phyloP scores from a whole-genome alignment of 1,140 invertebrate genomes.

The Hydropsyche tenuis region DNA sequence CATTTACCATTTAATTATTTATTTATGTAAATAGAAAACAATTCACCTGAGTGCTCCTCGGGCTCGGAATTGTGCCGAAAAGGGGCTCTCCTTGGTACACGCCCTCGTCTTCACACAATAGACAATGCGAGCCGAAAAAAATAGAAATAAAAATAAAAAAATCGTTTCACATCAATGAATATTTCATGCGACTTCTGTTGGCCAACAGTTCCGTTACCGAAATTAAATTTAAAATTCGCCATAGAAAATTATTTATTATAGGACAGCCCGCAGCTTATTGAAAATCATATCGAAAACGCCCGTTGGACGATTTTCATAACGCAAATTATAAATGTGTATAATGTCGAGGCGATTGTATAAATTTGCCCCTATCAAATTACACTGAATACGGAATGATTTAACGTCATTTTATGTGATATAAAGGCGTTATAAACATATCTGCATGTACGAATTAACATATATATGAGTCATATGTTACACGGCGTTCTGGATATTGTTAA shows the following conservation, averaged over 20 bases:
- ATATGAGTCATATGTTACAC: conserved; percentile 19
- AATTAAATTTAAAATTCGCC: too few relatives aligned
- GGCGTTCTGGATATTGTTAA: conserved; percentile 11
- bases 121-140: conserved; percentile 2
- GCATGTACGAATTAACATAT: conserved; percentile 16
- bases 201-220: neutral
- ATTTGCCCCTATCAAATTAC: conserved; percentile 19
- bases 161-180: too few relatives aligned
- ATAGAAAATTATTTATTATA: too few relatives aligned
- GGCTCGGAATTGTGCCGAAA: conserved; percentile 26
- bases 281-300: too few relatives aligned
- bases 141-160: conserved; percentile 1
- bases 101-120: conserved; percentile 24
- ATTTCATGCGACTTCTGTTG: conserved; percentile 33
- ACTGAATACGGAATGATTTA: conserved; percentile 27
- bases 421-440: conserved; percentile 27
- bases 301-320: too few relatives aligned
- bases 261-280: too few relatives aligned
- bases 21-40: conserved; percentile 31
- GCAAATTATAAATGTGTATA: neutral
- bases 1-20: conserved; percentile 27
- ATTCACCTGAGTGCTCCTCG: conserved; percentile 29
- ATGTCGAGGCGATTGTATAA: conserved; percentile 17
- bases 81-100: conserved; percentile 10
- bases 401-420: conserved; percentile 29